Percentiles rank a stretch among this genome's conserved stretches.
phyloP scores from a whole-genome alignment of 2,888 invertebrate species.

The Rotaria magnacalcarata region DNA sequence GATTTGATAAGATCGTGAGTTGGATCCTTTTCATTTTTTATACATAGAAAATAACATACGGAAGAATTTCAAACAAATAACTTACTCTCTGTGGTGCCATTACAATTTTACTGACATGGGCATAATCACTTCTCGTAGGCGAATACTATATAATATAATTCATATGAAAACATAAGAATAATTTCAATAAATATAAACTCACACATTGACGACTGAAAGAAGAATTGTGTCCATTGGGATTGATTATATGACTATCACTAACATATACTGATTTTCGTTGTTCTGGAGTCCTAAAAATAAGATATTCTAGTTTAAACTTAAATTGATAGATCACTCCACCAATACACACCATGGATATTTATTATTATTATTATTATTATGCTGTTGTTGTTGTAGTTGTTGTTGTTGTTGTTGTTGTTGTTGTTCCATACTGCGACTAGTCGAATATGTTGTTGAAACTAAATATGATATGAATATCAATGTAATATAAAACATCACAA shows the following conservation, averaged over 20 bases:
- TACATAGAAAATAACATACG: not conserved
- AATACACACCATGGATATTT: not conserved
- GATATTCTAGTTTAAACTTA: not conserved
- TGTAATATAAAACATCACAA: not conserved
- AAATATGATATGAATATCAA: too few species aligned
- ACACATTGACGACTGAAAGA: not conserved
- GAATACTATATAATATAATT: not conserved
- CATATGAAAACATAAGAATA: too few species aligned
- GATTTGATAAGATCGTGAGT: conserved; percentile 1
- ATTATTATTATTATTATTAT: not conserved
- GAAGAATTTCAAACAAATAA: not conserved
- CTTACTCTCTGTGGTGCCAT: not conserved
- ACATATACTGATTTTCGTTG: not conserved
- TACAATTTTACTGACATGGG: not conserved
- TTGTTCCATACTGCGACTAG: not conserved
- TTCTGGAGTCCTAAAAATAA: not conserved
- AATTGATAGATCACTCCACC: too few species aligned
- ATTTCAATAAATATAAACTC: not conserved
- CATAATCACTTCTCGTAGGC: not conserved
- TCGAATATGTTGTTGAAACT: not conserved
- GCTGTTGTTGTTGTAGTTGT: not conserved
- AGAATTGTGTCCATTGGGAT: not conserved
- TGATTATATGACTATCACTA: conserved; percentile 4
- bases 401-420: not conserved
- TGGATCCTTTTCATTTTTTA: not conserved